Evolutionary conservation across 2,888 invertebrate species (phyloP).

Genomic region (Trilocha varians): DNA sequence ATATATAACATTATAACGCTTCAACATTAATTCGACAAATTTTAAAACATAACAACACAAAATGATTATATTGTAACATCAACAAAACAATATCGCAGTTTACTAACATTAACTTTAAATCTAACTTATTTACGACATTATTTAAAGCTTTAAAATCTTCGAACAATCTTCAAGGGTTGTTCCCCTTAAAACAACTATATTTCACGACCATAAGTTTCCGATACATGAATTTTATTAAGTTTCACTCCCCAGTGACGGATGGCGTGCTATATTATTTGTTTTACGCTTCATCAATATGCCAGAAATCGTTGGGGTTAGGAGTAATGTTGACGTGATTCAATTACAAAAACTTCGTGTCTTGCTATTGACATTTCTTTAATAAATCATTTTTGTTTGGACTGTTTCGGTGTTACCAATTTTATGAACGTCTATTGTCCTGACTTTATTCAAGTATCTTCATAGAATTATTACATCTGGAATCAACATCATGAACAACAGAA

Average conservation of each 20-base stretch:
- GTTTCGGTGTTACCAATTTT: too few species aligned
- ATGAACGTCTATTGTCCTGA: too few species aligned
- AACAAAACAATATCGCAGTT: too few species aligned
- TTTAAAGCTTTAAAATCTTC: conserved; percentile 21
- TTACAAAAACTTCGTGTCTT: conserved; percentile 32
- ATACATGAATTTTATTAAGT: conserved; percentile 74
- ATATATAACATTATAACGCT: too few species aligned
- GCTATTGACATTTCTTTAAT: conserved; percentile 10
- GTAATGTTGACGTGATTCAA: conserved; percentile 27
- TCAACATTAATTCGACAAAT: too few species aligned
- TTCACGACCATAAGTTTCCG: conserved; percentile 69
- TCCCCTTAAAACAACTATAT: conserved; percentile 53
- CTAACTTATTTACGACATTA: too few species aligned
- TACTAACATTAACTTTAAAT: too few species aligned
- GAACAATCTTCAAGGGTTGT: conserved; percentile 44
- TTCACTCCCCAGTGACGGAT: conserved; percentile 52
- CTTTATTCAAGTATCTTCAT: too few species aligned
- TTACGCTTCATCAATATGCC: conserved; percentile 64
- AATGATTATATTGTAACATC: too few species aligned
- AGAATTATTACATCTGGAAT: too few species aligned
- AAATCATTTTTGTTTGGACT: not conserved
- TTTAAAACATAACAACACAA: too few species aligned
- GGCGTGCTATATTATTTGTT: conserved; percentile 64
- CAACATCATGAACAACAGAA: too few species aligned
- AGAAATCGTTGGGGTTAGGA: conserved; percentile 29